Evolutionary conservation across 2,888 invertebrate species (phyloP), one percentile per base, ranked within the genome.

Genomic region (Tenthredo distinguenda): DNA sequence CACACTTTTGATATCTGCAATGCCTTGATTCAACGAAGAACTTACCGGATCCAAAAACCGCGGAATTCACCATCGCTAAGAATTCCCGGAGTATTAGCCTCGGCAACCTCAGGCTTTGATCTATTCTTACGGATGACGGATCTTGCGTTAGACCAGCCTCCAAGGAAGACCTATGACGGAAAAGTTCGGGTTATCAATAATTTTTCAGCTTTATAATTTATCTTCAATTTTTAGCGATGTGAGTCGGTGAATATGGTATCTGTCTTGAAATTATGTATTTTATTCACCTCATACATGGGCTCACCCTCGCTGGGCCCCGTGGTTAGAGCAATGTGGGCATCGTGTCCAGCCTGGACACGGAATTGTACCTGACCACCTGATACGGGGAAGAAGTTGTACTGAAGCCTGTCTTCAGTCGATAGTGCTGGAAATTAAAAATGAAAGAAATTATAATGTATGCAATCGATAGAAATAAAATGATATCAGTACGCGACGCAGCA

Each of bases 131-230:
- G 96, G 91, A 98, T 97, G 0, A 97, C 96, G 50, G 97, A 97
- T 94, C 97, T 98, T 87, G 95, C 94, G 93, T 98, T 98, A 37
- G 95, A 95, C 98, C 98, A 98, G 47, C 98, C 98, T 43, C 98
- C 98, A 90, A 98, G 95, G 94, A 98, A 97, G 84, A 98, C 92
- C 96, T 96, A 91, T 37, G 91, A 91, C 74, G 37, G 18, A 72
- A 72, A 21, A 71, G 50, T 43, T 43, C 26, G 26, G 21, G n/a
- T 86, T 50, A 55, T 65, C 3, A 40, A 31, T 71, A 43, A 55
- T 21, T 12, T n/a, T 37, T 40, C 26, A 77, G 40, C 18, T 31
- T 2, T 43, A 12, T 62, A 43, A 43, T 21, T 10, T 43, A 21
- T 21, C n/a, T 31, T 21, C n/a, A 74, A 15, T 34, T 43, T 26